Evolutionary conservation across 2,797 vertebrate species (phyloP).

Genomic region (Chiroxiphia lanceolata): DNA sequence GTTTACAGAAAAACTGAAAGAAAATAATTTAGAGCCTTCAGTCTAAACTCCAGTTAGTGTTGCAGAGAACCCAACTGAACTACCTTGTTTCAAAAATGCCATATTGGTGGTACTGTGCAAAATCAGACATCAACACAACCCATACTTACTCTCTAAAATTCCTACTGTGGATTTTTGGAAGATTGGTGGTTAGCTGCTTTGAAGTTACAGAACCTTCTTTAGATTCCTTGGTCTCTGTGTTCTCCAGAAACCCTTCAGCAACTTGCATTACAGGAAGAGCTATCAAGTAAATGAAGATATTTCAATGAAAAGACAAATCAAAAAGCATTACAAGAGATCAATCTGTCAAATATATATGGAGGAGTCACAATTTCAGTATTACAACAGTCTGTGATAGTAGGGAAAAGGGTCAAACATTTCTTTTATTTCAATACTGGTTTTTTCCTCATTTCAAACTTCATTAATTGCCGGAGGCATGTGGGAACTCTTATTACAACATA

Average conservation of each 20-base stretch:
- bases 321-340: background rate
- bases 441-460: background rate
- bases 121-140: background rate
- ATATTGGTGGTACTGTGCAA: background rate
- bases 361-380: background rate
- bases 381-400: background rate
- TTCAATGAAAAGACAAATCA: slow-evolving; percentile 3
- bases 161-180: slow-evolving; percentile 93
- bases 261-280: background rate
- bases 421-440: background rate
- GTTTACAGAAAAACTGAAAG: background rate
- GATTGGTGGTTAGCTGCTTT: slow-evolving; percentile 3
- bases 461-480: background rate
- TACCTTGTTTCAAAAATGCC: background rate
- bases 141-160: slow-evolving; percentile 94
- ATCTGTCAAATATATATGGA: background rate
- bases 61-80: background rate
- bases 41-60: background rate
- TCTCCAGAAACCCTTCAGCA: slow-evolving; percentile 3
- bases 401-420: background rate
- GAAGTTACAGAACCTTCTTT: background rate
- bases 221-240: background rate
- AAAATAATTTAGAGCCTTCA: background rate
- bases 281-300: background rate
- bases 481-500: background rate